These are phyloP conservation scores for Helarctos malayanus DNA, from an alignment of 2,797 vertebrate species.

Conservation along the genomic window DNA sequence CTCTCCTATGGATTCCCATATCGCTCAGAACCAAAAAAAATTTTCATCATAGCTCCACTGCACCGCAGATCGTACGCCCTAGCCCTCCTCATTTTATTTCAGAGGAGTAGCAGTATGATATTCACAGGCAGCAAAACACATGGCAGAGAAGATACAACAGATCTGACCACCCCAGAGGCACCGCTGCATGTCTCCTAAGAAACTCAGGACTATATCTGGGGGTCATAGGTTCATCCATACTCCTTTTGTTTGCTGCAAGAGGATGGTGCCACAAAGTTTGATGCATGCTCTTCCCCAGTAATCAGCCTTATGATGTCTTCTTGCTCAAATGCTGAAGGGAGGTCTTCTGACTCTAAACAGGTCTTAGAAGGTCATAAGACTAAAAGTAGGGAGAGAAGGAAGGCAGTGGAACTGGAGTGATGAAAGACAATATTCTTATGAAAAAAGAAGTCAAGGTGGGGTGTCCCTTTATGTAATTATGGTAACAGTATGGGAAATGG, in stretches of 20 bases:
- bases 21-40: neutral
- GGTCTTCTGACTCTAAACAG: neutral
- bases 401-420: neutral
- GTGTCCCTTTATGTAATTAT: neutral
- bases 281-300: neutral
- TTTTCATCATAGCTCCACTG: neutral
- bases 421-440: neutral
- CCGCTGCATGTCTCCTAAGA: neutral
- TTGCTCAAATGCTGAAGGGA: neutral
- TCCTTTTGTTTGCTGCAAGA: neutral
- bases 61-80: neutral
- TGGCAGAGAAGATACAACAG: neutral
- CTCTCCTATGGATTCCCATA: neutral
- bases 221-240: neutral
- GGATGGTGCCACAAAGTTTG: neutral
- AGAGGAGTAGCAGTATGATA: neutral
- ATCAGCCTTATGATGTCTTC: neutral
- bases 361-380: neutral
- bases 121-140: neutral
- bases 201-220: neutral
- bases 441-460: neutral
- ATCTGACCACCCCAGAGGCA: neutral
- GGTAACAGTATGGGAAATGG: neutral
- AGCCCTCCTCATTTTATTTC: neutral
- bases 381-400: neutral